A percentile compares a stretch with the other conserved stretches of the same genome.
phyloP scores from a whole-genome alignment of 2,888 invertebrate species.

The Drosophila nr. perissopoda region DNA sequence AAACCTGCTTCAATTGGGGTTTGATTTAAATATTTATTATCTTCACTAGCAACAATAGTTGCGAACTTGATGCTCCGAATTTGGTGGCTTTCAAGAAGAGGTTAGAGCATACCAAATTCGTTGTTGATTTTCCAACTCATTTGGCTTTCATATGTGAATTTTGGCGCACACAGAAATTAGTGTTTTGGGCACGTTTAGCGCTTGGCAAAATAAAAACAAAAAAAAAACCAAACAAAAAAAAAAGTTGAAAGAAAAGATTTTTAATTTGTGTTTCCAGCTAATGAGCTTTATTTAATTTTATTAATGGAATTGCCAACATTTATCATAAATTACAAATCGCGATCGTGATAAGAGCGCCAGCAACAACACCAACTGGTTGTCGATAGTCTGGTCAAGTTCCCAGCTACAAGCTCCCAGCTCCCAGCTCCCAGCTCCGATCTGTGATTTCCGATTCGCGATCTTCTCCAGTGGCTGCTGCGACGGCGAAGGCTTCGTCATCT shows the following conservation, averaged over 20 bases:
- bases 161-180: background rate
- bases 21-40: background rate
- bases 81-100: no score
- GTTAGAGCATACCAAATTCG: slow-evolving; percentile 17
- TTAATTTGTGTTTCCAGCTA: slow-evolving; percentile 63
- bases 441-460: slow-evolving; percentile 23
- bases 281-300: slow-evolving; percentile 80
- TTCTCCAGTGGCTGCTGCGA: slow-evolving; percentile 16
- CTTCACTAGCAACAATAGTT: background rate
- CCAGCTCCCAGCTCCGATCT: slow-evolving; percentile 25
- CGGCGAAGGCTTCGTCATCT: slow-evolving; percentile 33
- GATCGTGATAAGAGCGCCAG: slow-evolving; percentile 73
- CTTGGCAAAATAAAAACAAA: slow-evolving; percentile 21
- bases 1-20: background rate
- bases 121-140: background rate
- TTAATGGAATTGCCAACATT: slow-evolving; percentile 81
- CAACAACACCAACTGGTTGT: slow-evolving; percentile 13
- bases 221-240: slow-evolving; percentile 1
- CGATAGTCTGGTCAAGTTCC: slow-evolving; percentile 8
- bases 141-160: slow-evolving; percentile 22
- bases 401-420: slow-evolving; percentile 20
- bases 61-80: background rate
- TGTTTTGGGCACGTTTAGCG: slow-evolving; percentile 52
- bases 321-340: slow-evolving; percentile 81
- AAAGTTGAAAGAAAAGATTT: slow-evolving; percentile 38